Percentiles rank a stretch among this genome's conserved stretches.
Evolutionary conservation across 2,113 vertebrate genomes (phyloP).

Genomic region (Lophotis ruficrista): DNA sequence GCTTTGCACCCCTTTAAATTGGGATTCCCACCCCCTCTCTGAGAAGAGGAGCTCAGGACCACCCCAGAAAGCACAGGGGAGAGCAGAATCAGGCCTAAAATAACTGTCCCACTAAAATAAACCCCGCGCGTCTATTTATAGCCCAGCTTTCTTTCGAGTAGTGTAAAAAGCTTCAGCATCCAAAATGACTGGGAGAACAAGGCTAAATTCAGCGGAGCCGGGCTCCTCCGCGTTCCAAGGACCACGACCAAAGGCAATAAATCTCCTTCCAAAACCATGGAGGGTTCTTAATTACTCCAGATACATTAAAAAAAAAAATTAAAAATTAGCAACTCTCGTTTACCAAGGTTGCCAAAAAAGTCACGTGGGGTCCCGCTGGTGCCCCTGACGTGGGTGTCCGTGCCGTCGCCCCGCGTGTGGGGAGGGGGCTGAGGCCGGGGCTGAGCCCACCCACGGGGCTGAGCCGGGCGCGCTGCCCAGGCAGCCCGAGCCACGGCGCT

Average conservation of each 20-base stretch:
- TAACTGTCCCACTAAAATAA: slow-evolving; percentile 44
- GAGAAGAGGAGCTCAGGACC: not conserved
- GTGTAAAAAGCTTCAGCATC: slow-evolving; percentile 18
- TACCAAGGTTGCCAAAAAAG: not conserved
- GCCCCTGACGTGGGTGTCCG: not conserved
- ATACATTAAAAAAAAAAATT: not conserved
- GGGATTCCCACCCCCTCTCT: not conserved
- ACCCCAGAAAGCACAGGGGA: not conserved
- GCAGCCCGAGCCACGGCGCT: not conserved
- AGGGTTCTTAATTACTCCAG: slow-evolving; percentile 43
- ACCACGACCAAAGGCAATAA: slow-evolving; percentile 67
- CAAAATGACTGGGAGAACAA: slow-evolving; percentile 32
- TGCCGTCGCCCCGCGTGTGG: fast-evolving
- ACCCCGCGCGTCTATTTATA: slow-evolving; percentile 18
- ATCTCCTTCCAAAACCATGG: slow-evolving; percentile 29
- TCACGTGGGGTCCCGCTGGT: not conserved
- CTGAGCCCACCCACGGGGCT: not conserved
- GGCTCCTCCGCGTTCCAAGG: slow-evolving; percentile 13
- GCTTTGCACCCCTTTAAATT: not conserved
- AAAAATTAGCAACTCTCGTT: not conserved
- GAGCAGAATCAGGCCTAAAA: slow-evolving; percentile 5
- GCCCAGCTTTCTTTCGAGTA: slow-evolving; percentile 49
- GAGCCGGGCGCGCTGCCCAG: not conserved
- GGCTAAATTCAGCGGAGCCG: slow-evolving; percentile 58
- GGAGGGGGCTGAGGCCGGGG: not conserved